phyloP scores from a whole-genome alignment of 1,140 invertebrate genomes.

The Papilio machaon region DNA sequence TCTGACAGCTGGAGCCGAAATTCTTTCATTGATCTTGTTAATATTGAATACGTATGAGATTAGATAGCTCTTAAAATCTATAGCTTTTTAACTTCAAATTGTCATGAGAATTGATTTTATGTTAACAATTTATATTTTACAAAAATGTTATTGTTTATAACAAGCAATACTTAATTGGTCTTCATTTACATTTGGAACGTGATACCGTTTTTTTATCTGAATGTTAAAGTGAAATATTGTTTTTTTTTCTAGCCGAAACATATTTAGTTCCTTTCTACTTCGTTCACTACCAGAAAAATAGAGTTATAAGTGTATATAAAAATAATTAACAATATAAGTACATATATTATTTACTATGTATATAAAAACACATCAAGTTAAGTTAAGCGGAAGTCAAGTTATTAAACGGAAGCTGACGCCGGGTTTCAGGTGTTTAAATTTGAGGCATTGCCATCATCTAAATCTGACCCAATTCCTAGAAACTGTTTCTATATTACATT shows the following conservation, averaged over 20 bases:
- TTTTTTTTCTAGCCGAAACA: no score
- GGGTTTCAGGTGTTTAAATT: slow-evolving; percentile 29
- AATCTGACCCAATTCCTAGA: neutral
- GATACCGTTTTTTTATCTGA: no score
- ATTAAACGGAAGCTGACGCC: neutral
- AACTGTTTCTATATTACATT: neutral
- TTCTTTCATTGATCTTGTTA: slow-evolving; percentile 33
- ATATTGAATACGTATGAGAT: neutral
- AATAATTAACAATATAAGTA: neutral
- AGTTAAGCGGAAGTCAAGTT: slow-evolving; percentile 3
- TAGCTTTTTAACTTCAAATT: neutral
- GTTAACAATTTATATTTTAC: no score
- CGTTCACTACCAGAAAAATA: neutral
- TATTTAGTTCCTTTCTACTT: no score
- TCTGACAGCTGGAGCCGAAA: neutral
- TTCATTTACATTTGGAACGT: no score
- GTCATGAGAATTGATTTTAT: no score
- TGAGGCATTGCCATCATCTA: neutral
- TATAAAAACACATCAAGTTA: neutral
- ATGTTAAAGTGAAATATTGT: no score
- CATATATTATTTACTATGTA: neutral
- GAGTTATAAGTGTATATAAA: no score
- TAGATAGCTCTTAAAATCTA: neutral
- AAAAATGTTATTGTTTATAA: no score
- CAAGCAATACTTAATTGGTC: no score